Evolutionary conservation across 2,888 invertebrate species (phyloP).

Genomic region (Meloe dianella): DNA sequence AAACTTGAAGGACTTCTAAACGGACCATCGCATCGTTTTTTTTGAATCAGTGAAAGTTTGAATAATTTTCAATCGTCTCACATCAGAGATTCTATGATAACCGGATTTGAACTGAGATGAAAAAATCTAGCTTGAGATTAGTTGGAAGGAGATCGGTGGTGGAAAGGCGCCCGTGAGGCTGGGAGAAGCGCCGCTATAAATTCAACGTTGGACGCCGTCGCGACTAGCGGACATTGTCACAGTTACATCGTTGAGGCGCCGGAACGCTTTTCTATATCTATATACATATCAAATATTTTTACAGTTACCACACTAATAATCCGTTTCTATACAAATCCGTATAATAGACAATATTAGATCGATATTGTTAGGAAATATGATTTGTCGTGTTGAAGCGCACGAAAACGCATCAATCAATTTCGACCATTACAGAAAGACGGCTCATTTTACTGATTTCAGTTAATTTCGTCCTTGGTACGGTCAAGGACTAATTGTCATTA

Average conservation of each 20-base stretch:
- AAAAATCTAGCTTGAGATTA: conserved; percentile 25
- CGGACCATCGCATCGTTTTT: not conserved
- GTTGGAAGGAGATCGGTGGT: conserved; percentile 31
- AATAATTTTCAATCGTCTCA: conserved; percentile 9
- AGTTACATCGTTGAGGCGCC: conserved; percentile 41
- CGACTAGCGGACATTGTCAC: conserved; percentile 55
- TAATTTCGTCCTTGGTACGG: not conserved
- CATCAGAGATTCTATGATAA: conserved; percentile 19
- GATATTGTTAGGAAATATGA: not conserved
- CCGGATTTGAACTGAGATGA: conserved; percentile 28
- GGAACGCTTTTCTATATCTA: not conserved
- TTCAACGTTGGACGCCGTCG: conserved; percentile 52
- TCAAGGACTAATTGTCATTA: not conserved
- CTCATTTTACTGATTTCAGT: not conserved
- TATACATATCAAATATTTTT: conserved; percentile 1
- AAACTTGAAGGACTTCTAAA: not conserved
- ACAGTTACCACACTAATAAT: not conserved
- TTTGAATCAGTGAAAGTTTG: not conserved
- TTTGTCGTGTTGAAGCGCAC: not conserved
- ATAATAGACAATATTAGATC: not conserved
- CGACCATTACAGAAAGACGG: not conserved
- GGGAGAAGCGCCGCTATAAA: conserved; percentile 54
- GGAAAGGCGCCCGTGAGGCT: conserved; percentile 52
- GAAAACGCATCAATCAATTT: conserved; percentile 3
- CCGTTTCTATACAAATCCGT: not conserved